A percentile compares a stretch with the other conserved stretches of the same genome.
phyloP scores from a whole-genome alignment of 2,888 invertebrate species.

The Graphium colonna region DNA sequence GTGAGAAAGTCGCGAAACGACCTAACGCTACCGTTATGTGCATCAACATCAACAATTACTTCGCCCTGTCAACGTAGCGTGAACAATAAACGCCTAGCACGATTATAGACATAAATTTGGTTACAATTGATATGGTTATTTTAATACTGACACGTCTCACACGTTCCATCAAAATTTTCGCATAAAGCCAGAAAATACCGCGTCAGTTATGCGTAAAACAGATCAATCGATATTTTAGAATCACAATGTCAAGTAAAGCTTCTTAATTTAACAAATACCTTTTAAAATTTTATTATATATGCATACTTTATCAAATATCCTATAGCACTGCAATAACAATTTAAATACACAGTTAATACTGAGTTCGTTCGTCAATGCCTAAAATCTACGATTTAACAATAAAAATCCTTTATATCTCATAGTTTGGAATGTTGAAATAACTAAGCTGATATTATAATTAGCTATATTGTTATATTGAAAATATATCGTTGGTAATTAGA shows the following conservation, averaged over 20 bases:
- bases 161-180: conserved; percentile 45
- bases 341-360: conserved; percentile 62
- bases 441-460: conserved; percentile 10
- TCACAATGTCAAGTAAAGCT: conserved; percentile 13
- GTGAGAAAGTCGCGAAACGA: conserved; percentile 49
- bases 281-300: neutral
- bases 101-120: conserved; percentile 50
- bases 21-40: conserved; percentile 51
- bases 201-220: neutral
- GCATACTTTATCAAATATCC: conserved; percentile 33
- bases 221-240: neutral
- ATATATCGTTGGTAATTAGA: conserved; percentile 15
- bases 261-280: neutral
- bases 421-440: conserved; percentile 21
- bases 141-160: conserved; percentile 39
- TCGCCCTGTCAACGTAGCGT: conserved; percentile 9
- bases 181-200: neutral
- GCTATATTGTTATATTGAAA: conserved; percentile 14
- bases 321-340: conserved; percentile 43
- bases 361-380: conserved; percentile 36
- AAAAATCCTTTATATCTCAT: conserved; percentile 11
- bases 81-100: conserved; percentile 45
- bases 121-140: conserved; percentile 56
- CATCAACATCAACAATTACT: conserved; percentile 52
- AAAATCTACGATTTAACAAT: conserved; percentile 17